phyloP scores from a whole-genome alignment of 2,113 vertebrate genomes.

The Bombycilla garrulus region DNA sequence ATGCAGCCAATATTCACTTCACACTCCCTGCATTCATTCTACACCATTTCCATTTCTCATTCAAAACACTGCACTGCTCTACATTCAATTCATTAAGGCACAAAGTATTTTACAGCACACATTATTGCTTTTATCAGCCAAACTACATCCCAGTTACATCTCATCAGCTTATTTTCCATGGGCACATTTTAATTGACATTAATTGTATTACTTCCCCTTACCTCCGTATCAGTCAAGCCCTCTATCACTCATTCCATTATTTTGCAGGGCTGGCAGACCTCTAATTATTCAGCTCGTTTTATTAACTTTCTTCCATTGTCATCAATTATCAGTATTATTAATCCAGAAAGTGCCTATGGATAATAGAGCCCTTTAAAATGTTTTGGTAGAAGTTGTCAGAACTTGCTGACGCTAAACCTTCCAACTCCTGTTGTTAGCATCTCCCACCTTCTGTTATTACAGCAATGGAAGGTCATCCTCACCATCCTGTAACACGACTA shows the following conservation, averaged over 20 bases:
- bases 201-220: constrained; percentile 65
- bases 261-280: constrained; percentile 59
- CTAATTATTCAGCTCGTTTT: constrained; percentile 63
- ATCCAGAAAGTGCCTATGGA: constrained; percentile 52
- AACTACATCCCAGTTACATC: constrained; percentile 63
- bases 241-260: constrained; percentile 57
- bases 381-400: constrained; percentile 28
- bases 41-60: neutral
- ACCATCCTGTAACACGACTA: neutral
- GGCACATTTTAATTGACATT: constrained; percentile 66
- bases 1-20: neutral
- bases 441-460: neutral
- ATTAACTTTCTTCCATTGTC: constrained; percentile 65
- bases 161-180: constrained; percentile 66
- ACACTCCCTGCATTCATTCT: neutral
- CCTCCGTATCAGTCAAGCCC: constrained; percentile 58
- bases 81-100: constrained; percentile 49
- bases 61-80: constrained; percentile 32
- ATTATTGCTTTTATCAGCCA: constrained; percentile 64
- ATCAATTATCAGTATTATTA: constrained; percentile 65
- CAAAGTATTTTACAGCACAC: constrained; percentile 50
- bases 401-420: constrained; percentile 22
- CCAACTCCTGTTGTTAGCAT: neutral
- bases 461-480: neutral
- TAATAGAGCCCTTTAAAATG: constrained; percentile 8